Percentiles rank a stretch among this genome's conserved stretches.
Conservation (phyloP, 2,888 invertebrate genomes). For the Celastrina argiolus region DNA sequence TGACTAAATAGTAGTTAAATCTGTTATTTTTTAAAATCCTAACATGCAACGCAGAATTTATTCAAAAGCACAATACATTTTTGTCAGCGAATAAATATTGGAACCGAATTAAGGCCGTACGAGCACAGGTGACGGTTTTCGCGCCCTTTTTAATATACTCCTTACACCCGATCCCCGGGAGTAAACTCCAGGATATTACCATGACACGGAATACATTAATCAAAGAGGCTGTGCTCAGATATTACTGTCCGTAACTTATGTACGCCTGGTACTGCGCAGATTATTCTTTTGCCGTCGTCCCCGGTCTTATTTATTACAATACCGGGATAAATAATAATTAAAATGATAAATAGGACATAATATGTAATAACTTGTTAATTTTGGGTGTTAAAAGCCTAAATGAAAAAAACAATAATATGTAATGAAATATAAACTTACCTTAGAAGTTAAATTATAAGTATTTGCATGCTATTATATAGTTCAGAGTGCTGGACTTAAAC, state of each 20-base stretch:
- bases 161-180: conserved; percentile 61
- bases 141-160: conserved; percentile 71
- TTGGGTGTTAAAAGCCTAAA: no score
- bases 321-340: conserved; percentile 20
- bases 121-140: conserved; percentile 50
- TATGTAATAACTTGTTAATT: no score
- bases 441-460: no score
- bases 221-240: conserved; percentile 58
- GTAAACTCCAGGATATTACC: conserved; percentile 65
- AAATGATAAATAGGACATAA: conserved; percentile 23
- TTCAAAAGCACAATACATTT: conserved; percentile 5
- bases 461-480: no score
- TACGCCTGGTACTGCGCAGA: conserved; percentile 49
- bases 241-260: conserved; percentile 67
- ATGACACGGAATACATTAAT: conserved; percentile 74
- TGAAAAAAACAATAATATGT: no score
- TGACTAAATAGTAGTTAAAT: no score
- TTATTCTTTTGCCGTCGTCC: conserved; percentile 38
- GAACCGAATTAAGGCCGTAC: conserved; percentile 31
- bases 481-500: no score
- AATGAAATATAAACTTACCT: no score
- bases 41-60: not conserved
- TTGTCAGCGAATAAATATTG: not conserved
- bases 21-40: no score
- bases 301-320: conserved; percentile 37